Evolutionary conservation across 2,113 vertebrate species (phyloP).

Genomic region (Pontoporia blainvillei): DNA sequence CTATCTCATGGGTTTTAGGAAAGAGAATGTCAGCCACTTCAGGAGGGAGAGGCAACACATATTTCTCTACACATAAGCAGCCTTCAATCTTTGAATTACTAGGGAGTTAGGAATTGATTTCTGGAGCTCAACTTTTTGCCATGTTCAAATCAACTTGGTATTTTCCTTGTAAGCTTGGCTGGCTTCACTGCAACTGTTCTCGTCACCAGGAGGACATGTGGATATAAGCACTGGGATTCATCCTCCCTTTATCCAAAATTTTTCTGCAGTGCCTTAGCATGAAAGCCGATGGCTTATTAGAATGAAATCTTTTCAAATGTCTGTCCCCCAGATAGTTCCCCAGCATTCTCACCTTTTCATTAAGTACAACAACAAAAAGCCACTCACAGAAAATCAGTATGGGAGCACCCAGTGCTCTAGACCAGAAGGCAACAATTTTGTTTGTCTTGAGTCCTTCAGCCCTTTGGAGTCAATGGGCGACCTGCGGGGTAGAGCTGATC

Average conservation of each 20-base stretch:
- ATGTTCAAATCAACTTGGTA: neutral
- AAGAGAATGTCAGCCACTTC: neutral
- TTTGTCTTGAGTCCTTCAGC: neutral
- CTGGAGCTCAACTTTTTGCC: neutral
- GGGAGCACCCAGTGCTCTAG: neutral
- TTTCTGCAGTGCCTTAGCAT: neutral
- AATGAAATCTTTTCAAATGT: constrained; percentile 9
- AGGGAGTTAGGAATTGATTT: neutral
- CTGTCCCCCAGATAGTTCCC: neutral
- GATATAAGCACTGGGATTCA: constrained; percentile 8
- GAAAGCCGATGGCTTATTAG: neutral
- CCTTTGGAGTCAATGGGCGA: neutral
- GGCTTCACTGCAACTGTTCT: neutral
- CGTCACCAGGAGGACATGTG: constrained; percentile 3
- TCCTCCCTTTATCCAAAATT: neutral
- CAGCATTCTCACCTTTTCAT: neutral
- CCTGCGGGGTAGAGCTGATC: neutral
- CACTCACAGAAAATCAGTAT: neutral
- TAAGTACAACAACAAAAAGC: neutral
- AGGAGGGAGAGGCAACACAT: neutral
- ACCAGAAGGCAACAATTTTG: neutral
- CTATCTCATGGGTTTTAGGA: neutral
- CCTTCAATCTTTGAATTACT: neutral
- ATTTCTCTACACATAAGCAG: neutral
- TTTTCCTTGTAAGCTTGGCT: constrained; percentile 33